phyloP scores from a whole-genome alignment of 2,113 vertebrate species.

The Vulpes lagopus region DNA sequence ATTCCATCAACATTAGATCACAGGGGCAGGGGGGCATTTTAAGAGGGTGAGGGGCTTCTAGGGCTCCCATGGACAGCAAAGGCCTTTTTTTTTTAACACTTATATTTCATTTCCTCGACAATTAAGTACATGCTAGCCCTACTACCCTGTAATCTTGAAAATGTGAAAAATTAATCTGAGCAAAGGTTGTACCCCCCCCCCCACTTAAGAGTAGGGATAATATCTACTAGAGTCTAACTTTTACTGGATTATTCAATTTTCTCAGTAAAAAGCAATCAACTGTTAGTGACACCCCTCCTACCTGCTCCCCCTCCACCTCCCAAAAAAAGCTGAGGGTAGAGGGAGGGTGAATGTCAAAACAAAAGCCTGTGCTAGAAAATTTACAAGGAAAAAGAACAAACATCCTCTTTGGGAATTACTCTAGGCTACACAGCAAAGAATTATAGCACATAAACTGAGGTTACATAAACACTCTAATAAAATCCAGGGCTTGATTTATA shows the following conservation, averaged over 20 bases:
- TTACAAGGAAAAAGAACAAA: constrained; percentile 85
- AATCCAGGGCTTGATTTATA: constrained; percentile 84
- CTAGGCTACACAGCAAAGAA: constrained; percentile 83
- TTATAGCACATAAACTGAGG: constrained; percentile 86
- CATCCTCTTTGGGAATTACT: constrained; percentile 86
- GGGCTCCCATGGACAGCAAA: neutral
- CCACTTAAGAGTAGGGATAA: constrained; percentile 43
- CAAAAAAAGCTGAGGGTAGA: neutral
- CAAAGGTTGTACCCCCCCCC: neutral
- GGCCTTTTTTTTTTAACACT: neutral
- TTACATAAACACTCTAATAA: constrained; percentile 88
- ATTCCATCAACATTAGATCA: neutral
- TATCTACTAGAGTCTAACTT: constrained; percentile 54
- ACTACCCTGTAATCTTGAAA: neutral
- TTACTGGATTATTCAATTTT: constrained; percentile 41
- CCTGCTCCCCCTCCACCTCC: too few species aligned
- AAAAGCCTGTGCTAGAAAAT: constrained; percentile 77
- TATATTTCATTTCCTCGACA: neutral
- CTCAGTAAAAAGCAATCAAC: constrained; percentile 63
- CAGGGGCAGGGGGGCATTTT: neutral
- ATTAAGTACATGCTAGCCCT: constrained; percentile 16
- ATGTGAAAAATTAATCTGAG: constrained; percentile 59
- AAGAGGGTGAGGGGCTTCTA: rapidly evolving
- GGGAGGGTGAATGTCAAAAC: constrained; percentile 66
- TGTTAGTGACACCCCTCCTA: neutral